Base-by-base conservation (phyloP, 2,888 invertebrate species). In the Apamea monoglypha region DNA sequence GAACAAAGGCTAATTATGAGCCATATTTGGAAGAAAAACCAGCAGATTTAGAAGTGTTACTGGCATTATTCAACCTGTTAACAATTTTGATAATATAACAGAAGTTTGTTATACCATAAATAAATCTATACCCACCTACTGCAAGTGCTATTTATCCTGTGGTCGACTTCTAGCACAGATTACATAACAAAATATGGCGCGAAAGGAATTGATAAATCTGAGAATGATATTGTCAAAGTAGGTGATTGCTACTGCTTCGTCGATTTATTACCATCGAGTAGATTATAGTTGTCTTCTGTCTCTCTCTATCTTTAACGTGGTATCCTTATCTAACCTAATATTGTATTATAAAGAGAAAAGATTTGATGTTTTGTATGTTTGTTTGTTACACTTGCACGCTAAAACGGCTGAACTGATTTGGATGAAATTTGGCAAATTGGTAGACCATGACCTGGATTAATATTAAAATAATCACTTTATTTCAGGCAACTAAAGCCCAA, bases 201-300 rank as follows among this genome's bases (percentile, higher is more conserved):
- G 56, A 66, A 50, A 66, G 75, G 75, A 59, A 21, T 56, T 66
- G 82, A 80, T 80, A 81, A 81, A 75, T 64, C 74, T 56, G 6
- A 18, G 29, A 74, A 66, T 66, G 81, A 80, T 80, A 81, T 64
- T 80, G 74, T 81, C 74, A 56, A 74, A 50, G 36, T 56, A 32
- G 76, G 29, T 59, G 56, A 74, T 80, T 74, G 82, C 80, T 81
- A 81, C 80, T 74, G 75, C 47, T 59, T 40, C 16, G 2, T 66
- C n/a, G 29, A 75, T 66, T 80, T 81, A 74, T 80, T 66, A 32
- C 36, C 3, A 40, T 16, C 7, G 18, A 50, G 5, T 25, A 21
- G 74, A 66, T 81, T 56, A 21, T 21, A 25, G 7, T 18, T 56
- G 56, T 67, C 32, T 44, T 32, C 1, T 2, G 10, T 21, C 10